Base-by-base conservation (phyloP, 1,140 invertebrate genomes). In the Drosophila repleta region DNA sequence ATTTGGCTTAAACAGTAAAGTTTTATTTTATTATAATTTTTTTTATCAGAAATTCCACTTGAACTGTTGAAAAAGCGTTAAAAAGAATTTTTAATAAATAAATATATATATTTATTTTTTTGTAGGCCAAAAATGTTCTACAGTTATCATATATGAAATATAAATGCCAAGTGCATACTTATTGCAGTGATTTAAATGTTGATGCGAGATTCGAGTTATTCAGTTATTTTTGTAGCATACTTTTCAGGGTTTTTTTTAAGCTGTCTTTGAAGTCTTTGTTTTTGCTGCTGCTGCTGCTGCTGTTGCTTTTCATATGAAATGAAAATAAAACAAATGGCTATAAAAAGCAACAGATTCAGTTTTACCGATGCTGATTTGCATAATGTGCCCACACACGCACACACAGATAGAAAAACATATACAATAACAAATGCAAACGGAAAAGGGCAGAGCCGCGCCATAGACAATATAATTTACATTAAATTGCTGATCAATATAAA, bases 401-500 rank as follows among this genome's bases (percentile, higher is more conserved):
- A 7, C 15, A n/a, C 20, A 55, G 4, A 48, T 11, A 20, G n/a
- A 48, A 6, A 41, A 10, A 32, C 15, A 67, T 20, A 58, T n/a
- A 69, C 49, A 69, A 55, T 17, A 49, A 51, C 60, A 64, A 56
- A 45, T 43, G 26, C 55, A 52, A 32, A 51, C 17, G 24, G 3
- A 48, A 43, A 56, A 49, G 52, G 53, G 56, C 26, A n/a, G 61
- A 52, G 32, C 53, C 49, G 74, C 55, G 55, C 48, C 77, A 87
- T 74, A 87, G 74, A 75, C 83, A 78, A 81, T 87, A 87, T 88
- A 87, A 88, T 88, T 88, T 87, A 88, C 83, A 87, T 87, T 88
- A 88, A 87, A 87, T 88, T 82, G 75, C 82, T 88, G 78, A 88
- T 87, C 82, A 87, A 88, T 87, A 88, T 79, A 87, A 82, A 87